Conservation (phyloP, 2,888 invertebrate species). For the Xanthostigma xanthostigma region DNA sequence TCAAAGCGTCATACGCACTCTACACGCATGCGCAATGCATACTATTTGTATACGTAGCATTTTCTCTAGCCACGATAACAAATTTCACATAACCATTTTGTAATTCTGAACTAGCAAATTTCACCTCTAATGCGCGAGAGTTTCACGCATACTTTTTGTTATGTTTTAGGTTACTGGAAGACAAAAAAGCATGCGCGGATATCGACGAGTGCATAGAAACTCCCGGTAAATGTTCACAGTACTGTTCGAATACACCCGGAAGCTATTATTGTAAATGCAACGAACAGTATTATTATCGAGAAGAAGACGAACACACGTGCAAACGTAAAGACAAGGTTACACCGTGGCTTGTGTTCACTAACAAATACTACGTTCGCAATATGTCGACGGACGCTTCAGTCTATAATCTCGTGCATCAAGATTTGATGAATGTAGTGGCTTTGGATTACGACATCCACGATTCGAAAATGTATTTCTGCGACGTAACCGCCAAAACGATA, state of each 20-base stretch:
- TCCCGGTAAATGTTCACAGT: slow-evolving; percentile 85
- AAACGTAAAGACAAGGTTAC: slow-evolving; percentile 67
- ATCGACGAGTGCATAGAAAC: slow-evolving; percentile 80
- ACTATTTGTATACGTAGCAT: no score
- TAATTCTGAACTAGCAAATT: no score
- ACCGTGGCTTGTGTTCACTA: slow-evolving; percentile 89
- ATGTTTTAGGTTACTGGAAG: slow-evolving; percentile 46
- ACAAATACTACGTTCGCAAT: slow-evolving; percentile 94
- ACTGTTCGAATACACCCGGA: slow-evolving; percentile 90
- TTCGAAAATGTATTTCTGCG: slow-evolving; percentile 85
- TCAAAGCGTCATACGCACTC: no score
- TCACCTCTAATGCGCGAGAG: no score
- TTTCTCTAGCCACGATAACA: no score
- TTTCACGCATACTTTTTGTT: no score
- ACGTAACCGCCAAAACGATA: slow-evolving; percentile 90
- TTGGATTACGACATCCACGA: slow-evolving; percentile 82
- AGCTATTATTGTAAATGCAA: slow-evolving; percentile 93
- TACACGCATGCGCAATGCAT: no score
- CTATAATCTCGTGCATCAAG: slow-evolving; percentile 83
- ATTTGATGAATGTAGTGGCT: slow-evolving; percentile 91
- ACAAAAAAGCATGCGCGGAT: slow-evolving; percentile 85
- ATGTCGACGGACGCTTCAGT: slow-evolving; percentile 78
- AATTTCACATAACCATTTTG: no score
- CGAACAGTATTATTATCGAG: slow-evolving; percentile 76
- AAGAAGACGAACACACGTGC: slow-evolving; percentile 75